A percentile compares a stretch with the other conserved stretches of the same genome.
Evolutionary conservation across 1,140 invertebrate species (phyloP).

Genomic region (Listronotus bonariensis): DNA sequence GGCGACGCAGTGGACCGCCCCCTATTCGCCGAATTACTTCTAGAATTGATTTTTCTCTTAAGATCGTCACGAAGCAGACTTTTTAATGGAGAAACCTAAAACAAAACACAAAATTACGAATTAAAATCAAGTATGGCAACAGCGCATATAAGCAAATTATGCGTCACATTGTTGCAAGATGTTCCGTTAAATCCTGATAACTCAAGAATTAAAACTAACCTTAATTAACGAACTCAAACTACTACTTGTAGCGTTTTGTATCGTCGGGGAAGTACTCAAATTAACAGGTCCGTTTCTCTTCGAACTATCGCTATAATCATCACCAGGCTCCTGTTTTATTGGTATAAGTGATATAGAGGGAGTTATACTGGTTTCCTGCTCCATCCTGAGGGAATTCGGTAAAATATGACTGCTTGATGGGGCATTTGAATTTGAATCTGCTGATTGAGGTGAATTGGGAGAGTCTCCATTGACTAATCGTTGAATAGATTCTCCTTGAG

Average conservation of each 20-base stretch:
- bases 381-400: slow-evolving; percentile 53
- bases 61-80: slow-evolving; percentile 80
- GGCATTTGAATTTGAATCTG: slow-evolving; percentile 74
- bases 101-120: not conserved
- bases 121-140: no score
- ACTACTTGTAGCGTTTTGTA: slow-evolving; percentile 63
- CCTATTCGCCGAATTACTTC: slow-evolving; percentile 55
- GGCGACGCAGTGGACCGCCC: slow-evolving; percentile 45
- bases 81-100: slow-evolving; percentile 75
- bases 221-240: slow-evolving; percentile 70
- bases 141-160: no score
- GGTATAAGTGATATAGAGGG: slow-evolving; percentile 85
- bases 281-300: slow-evolving; percentile 53
- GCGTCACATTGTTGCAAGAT: no score
- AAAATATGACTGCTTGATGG: slow-evolving; percentile 67
- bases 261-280: slow-evolving; percentile 49
- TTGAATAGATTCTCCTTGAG: slow-evolving; percentile 51
- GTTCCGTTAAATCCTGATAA: no score
- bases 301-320: slow-evolving; percentile 48
- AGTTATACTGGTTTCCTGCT: slow-evolving; percentile 67
- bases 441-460: slow-evolving; percentile 75
- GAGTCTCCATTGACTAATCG: slow-evolving; percentile 59
- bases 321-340: slow-evolving; percentile 74
- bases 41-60: slow-evolving; percentile 72
- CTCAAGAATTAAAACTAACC: slow-evolving; percentile 23